phyloP scores from a whole-genome alignment of 2,888 invertebrate species.

The Nycteola revayana region DNA sequence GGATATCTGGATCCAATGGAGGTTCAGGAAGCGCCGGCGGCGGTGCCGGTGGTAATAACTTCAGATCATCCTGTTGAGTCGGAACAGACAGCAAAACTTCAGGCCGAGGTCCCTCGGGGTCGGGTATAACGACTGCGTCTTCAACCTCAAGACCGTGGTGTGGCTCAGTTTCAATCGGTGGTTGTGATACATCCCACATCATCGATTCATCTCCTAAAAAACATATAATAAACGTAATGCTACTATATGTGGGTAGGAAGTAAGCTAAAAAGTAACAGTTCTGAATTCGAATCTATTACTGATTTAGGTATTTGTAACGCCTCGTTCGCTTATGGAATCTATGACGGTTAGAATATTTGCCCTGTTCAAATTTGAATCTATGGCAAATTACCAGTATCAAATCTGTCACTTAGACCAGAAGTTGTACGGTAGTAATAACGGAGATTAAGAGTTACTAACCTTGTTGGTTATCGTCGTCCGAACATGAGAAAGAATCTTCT shows the following conservation, averaged over 20 bases:
- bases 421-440: no score
- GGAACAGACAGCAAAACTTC: neutral
- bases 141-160: neutral
- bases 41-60: neutral
- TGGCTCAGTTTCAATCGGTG: neutral
- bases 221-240: neutral
- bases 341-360: no score
- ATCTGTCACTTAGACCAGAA: no score
- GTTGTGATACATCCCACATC: constrained; percentile 1
- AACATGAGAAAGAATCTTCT: no score
- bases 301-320: no score
- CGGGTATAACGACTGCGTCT: neutral
- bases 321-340: no score
- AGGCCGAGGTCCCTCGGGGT: neutral
- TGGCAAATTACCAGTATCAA: no score
- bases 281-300: no score
- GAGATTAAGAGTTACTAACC: no score
- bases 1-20: constrained; percentile 6
- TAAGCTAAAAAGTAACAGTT: neutral
- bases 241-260: neutral
- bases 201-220: neutral
- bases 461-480: no score
- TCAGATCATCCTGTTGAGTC: neutral
- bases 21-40: neutral
- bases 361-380: no score